Evolutionary conservation across 2,888 invertebrate genomes (phyloP), one percentile per base, ranked within the genome.

Genomic region (Clusia tigrina): DNA sequence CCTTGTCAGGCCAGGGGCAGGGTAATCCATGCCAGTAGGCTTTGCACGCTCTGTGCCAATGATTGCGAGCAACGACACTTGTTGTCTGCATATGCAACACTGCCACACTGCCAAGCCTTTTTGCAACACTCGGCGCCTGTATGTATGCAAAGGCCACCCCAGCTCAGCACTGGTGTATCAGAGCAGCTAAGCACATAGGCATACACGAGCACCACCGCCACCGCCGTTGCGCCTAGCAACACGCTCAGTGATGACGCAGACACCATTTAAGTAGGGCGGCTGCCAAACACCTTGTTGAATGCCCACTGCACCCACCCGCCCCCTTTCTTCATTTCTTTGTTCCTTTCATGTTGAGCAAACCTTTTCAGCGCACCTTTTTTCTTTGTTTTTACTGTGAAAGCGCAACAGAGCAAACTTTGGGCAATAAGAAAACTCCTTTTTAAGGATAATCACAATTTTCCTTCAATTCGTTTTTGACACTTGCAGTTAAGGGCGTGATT

Each of bases 251-350:
- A 58, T 58, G 58, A 58, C 58, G 58, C 51, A 58, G 58, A 23
- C 58, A 58, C 17, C 65, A 65, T 60, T 55, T 60, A 64, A 22
- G 20, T 48, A 15, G 48, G 38, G 53, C 42, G 22, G 62, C 64
- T 69, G 63, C 38, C 67, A 46, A 72, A 69, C 73, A 74, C 74
- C 74, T 74, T 74, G 74, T 74, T 74, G 74, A 74, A 74, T 74
- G 73, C 69, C 65, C 69, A 70, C 64, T 68, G 67, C 66, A n/a
- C n/a, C n/a, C n/a, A n/a, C n/a, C n/a, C n/a, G n/a, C n/a, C n/a
- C n/a, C 60, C 62, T 62, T 58, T 64, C 18, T 24, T 59, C 22
- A 12, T 52, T 52, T 52, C n/a, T 23, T 57, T 46, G 10, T 42
- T 15, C 5, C 18, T 5, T 24, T 57, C 10, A 22, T 42, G 42